These are phyloP conservation scores for Antheraea mylitta DNA, from an alignment of 1,140 invertebrate species.

Conservation along the genomic window DNA sequence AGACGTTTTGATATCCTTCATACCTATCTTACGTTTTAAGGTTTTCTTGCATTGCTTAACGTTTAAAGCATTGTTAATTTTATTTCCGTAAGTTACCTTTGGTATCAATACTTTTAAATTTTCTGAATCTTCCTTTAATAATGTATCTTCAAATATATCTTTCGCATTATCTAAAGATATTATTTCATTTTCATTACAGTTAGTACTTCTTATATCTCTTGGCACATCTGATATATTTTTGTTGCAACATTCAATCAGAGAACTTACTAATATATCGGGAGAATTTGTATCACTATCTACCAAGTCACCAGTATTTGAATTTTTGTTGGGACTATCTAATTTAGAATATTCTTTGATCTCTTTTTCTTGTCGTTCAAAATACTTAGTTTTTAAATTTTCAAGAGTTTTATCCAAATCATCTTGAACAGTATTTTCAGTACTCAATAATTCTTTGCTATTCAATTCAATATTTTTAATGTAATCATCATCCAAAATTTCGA, in stretches of 20 bases:
- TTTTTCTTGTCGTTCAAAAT: neutral
- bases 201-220: neutral
- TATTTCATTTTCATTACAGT: neutral
- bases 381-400: neutral
- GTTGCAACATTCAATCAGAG: neutral
- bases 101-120: slow-evolving; percentile 3
- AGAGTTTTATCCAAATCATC: neutral
- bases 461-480: neutral
- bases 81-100: neutral
- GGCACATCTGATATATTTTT: neutral
- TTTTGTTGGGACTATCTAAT: neutral
- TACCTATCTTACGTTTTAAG: slow-evolving; percentile 51
- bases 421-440: neutral
- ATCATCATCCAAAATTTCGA: neutral
- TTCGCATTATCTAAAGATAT: neutral
- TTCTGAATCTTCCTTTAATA: neutral
- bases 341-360: neutral
- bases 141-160: neutral
- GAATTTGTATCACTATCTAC: neutral
- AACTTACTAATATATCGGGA: neutral
- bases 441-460: neutral
- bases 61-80: neutral
- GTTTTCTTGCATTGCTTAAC: slow-evolving; percentile 26
- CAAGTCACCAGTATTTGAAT: neutral
- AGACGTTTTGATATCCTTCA: slow-evolving; percentile 29